Percentiles rank a stretch among this genome's conserved stretches.
Evolutionary conservation across 92 coral and sea anemone genomes (phyloP).

Genomic region (Hydrozoanthus gracilis): DNA sequence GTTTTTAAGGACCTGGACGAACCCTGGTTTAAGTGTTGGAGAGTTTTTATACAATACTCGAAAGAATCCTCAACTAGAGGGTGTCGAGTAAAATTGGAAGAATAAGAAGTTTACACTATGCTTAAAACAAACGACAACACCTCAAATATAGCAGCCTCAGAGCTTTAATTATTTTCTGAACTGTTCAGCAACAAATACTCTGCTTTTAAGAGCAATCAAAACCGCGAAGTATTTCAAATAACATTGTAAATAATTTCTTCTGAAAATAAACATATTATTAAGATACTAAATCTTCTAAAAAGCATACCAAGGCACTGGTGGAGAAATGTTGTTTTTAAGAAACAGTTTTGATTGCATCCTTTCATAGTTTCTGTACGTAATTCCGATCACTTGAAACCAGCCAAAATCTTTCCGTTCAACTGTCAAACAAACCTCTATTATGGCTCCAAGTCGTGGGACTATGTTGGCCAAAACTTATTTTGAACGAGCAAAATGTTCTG

Average conservation of each 20-base stretch:
- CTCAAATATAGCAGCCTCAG: conserved; percentile 6
- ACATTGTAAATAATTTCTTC: conserved; percentile 31
- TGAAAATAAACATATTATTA: not conserved
- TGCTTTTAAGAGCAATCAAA: conserved; percentile 27
- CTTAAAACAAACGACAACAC: not conserved
- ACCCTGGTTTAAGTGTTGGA: too few species aligned
- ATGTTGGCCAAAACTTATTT: too few species aligned
- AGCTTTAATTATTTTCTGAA: conserved; percentile 16
- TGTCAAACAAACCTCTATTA: too few species aligned
- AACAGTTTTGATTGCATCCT: not conserved
- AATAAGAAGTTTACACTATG: not conserved
- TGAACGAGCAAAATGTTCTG: not conserved
- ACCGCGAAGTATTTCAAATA: conserved; percentile 27
- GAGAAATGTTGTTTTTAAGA: not conserved
- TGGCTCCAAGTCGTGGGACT: too few species aligned
- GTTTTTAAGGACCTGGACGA: too few species aligned
- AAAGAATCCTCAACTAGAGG: too few species aligned
- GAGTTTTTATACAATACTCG: too few species aligned
- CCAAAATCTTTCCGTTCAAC: too few species aligned
- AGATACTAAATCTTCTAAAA: not conserved
- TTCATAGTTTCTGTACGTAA: too few species aligned
- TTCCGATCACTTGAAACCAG: too few species aligned
- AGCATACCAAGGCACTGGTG: not conserved
- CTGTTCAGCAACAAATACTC: conserved; percentile 13
- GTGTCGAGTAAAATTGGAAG: not conserved